Base-by-base conservation (phyloP, 1,140 invertebrate genomes). In the Macrobrachium nipponense region DNA sequence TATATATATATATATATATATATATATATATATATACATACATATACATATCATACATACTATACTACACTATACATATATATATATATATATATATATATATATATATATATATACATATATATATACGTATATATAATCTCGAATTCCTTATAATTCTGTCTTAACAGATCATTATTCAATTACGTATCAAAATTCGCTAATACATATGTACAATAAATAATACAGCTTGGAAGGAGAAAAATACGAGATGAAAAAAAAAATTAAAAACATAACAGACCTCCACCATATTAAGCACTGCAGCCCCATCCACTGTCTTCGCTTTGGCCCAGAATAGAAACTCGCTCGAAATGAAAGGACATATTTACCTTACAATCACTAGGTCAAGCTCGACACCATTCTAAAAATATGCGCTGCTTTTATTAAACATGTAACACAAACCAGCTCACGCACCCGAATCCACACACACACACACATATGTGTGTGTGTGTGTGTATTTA, bases 121-220 rank as follows among this genome's bases (percentile, higher is more conserved):
- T 36, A 72, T 76, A 59, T 76, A 76, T 76, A 76, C 58, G 59
- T 59, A 77, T 77, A 77, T 59, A 77, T 77, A 59, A 76, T 76
- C 36, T 76, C n/a, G 44, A 44, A 51, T 51, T 76, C 36, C 58
- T 51, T 76, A 76, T 51, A 76, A 51, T 20, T 51, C 44, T 76
- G 58, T 76, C 27, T 76, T 44, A 44, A 43, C 58, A 76, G 43
- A 43, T 76, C 43, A 44, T n/a, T 76, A 76, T 76, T n/a, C 58
- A 76, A 44, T n/a, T 76, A 76, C 43, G 17, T 73, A 73, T 73
- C n/a, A 43, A 7, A 15, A 36, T 72, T 20, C 36, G 36, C 36
- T 20, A 15, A 72, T 72, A 72, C 36, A 23, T 14, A 72, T 6
- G 36, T 7, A 72, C 0, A 72, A 20, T 20, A 7, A 72, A 7